Base-by-base conservation (phyloP, 2,888 invertebrate genomes). In the Ctenicera cuprea region DNA sequence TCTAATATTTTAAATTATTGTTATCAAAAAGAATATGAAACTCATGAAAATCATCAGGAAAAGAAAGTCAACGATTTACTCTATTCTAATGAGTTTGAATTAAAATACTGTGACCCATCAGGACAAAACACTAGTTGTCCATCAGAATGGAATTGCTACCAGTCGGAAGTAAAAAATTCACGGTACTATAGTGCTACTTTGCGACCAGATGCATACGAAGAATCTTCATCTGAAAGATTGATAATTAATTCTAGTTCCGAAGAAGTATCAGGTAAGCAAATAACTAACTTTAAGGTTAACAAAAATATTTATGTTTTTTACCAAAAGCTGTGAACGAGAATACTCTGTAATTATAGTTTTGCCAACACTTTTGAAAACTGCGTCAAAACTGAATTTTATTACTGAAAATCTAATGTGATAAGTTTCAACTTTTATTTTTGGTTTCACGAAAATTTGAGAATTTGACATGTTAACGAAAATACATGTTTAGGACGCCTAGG, bases 1-100 rank as follows among this genome's bases (percentile, higher is more conserved):
- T 38, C 68, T 9, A 48, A n/a, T 33, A 61, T 52, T 30, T 9
- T 52, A 14, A 63, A 70, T 20, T 63, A 63, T 52, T 63, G 33
- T 22, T 62, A 33, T 52, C 52, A 50, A 52, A 62, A 48, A 22
- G 41, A 63, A 22, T 41, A 41, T 37, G 26, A 26, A 11, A 14
- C 37, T 11, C 3, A 16, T 9, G 66, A 54, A 26, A 30, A 52
- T 52, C 20, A 20, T 1, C 48, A 22, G 1, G 65, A 65, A 20
- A 65, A 22, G 26, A 65, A 65, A 22, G 11, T 22, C 1, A 33
- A 52, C 11, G 65, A 65, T n/a, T 45, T 50, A 33, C 5, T 66
- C 11, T 41, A 54, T 16, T 8, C 20, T 9, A 66, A 41, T 16
- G 54, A 66, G 22, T 54, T 33, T 38, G 65, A 52, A 37, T 1